Evolutionary conservation across 2,113 vertebrate species (phyloP).

Genomic region (Dicrurus megarhynchus): DNA sequence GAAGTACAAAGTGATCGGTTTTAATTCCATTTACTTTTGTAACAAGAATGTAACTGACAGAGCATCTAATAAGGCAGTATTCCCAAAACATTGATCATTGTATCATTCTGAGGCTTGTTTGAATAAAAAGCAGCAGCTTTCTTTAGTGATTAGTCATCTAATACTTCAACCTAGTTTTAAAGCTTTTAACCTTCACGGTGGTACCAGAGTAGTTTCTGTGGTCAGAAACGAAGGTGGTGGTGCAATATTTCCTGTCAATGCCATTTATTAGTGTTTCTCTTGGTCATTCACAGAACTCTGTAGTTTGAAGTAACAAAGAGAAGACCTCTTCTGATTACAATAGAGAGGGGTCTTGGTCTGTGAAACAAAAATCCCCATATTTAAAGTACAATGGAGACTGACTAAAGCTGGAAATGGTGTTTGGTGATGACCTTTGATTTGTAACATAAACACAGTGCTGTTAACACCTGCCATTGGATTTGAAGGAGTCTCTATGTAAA

Average conservation of each 20-base stretch:
- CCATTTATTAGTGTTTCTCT: background rate
- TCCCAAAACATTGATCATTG: background rate
- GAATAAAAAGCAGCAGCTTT: background rate
- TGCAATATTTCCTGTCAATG: background rate
- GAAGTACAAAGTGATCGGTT: background rate
- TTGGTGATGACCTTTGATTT: background rate
- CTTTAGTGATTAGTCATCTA: background rate
- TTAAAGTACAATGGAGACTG: background rate
- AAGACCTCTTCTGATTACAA: background rate
- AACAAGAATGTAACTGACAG: background rate
- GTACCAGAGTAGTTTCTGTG: background rate
- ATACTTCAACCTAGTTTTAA: background rate
- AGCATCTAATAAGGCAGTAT: background rate
- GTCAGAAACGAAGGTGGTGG: background rate
- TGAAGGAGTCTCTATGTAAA: background rate
- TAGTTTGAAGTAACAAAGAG: background rate
- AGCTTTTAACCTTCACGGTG: background rate
- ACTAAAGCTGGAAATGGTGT: background rate
- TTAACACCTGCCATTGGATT: background rate
- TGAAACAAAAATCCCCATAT: background rate
- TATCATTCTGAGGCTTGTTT: background rate
- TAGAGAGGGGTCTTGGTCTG: background rate
- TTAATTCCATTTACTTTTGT: background rate
- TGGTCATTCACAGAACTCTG: background rate
- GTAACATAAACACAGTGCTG: background rate